phyloP scores from a whole-genome alignment of 64 coral and sea anemone genomes.

The Stichodactyla mertensii region DNA sequence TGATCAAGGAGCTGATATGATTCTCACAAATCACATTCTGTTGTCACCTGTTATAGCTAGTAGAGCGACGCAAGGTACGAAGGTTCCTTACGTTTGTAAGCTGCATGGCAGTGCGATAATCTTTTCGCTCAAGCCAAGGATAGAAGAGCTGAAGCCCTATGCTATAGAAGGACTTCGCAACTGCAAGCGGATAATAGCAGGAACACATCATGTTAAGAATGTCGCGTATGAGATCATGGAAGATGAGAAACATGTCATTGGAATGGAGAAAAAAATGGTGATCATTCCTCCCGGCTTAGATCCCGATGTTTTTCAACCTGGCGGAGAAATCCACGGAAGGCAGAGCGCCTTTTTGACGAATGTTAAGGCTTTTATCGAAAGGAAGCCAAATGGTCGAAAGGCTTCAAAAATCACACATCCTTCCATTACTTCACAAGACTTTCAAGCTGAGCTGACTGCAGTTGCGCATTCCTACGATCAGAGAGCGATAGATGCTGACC shows the following conservation, averaged over 20 bases:
- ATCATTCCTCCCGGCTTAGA: slow-evolving; percentile 87
- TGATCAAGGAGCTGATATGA: slow-evolving; percentile 75
- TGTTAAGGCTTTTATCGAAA: slow-evolving; percentile 48
- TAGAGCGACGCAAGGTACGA: slow-evolving; percentile 55
- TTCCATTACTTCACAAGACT: slow-evolving; percentile 14
- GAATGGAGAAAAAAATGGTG: slow-evolving; percentile 59
- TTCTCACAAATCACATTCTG: slow-evolving; percentile 87
- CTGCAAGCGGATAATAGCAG: slow-evolving; percentile 67
- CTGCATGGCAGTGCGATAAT: slow-evolving; percentile 88
- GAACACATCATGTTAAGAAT: slow-evolving; percentile 61
- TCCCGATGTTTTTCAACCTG: slow-evolving; percentile 69
- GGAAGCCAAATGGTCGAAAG: slow-evolving; percentile 70
- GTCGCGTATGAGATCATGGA: slow-evolving; percentile 55
- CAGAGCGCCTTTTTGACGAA: slow-evolving; percentile 67
- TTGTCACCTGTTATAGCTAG: slow-evolving; percentile 77
- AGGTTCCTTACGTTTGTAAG: slow-evolving; percentile 69
- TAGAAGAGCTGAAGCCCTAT: slow-evolving; percentile 62
- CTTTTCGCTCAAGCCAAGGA: slow-evolving; percentile 69
- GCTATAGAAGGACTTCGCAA: slow-evolving; percentile 72
- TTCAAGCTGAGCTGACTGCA: slow-evolving; percentile 35
- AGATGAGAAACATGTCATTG: slow-evolving; percentile 48
- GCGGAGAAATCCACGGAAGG: slow-evolving; percentile 42
- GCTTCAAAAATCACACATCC: slow-evolving; percentile 33
- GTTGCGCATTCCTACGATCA: slow-evolving; percentile 73
- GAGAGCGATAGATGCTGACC: slow-evolving; percentile 77